Conservation (phyloP, 2,113 vertebrate genomes). For the Theristicus caerulescens region DNA sequence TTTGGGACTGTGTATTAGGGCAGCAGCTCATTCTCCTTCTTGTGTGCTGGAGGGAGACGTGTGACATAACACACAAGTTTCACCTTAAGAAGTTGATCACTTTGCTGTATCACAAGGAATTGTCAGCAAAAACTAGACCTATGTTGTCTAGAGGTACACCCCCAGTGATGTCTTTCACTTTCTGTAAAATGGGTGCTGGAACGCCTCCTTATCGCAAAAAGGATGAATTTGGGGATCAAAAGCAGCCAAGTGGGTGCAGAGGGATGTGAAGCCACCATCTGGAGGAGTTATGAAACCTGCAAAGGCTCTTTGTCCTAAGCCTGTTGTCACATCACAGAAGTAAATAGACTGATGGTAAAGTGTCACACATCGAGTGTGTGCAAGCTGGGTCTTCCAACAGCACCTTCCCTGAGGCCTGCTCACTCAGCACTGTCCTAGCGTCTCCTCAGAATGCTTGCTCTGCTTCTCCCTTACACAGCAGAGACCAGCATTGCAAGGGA, state of each 20-base stretch:
- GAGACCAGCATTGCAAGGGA: neutral
- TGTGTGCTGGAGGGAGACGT: neutral
- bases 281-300: neutral
- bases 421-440: neutral
- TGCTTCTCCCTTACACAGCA: neutral
- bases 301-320: neutral
- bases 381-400: neutral
- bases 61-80: neutral
- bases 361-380: rapidly evolving
- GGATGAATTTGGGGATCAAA: neutral
- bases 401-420: neutral
- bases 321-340: neutral
- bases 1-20: neutral
- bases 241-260: neutral
- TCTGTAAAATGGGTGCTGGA: neutral
- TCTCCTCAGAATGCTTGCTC: neutral
- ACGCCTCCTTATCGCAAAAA: neutral
- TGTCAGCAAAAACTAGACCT: neutral
- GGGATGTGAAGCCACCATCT: neutral
- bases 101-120: neutral
- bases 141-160: neutral
- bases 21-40: neutral
- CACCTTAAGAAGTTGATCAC: neutral
- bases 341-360: neutral
- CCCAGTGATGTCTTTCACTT: neutral